Percentiles rank a stretch among this genome's conserved stretches.
These are phyloP conservation scores for Enteromius treurensis DNA, from an alignment of 2,797 vertebrate genomes.

Conservation along the genomic window DNA sequence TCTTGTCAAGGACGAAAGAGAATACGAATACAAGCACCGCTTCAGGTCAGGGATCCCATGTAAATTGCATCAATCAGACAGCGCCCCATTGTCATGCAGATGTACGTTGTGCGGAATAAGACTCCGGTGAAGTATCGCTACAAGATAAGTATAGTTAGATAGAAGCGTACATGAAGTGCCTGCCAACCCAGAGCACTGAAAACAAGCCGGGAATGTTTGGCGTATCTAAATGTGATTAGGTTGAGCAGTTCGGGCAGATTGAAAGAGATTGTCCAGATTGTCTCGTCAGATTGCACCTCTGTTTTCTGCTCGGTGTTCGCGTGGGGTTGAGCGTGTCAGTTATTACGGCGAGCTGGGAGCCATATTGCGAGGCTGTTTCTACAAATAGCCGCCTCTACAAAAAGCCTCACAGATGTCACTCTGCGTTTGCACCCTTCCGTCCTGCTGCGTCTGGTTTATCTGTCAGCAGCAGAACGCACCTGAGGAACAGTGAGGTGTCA, in stretches of 20 bases:
- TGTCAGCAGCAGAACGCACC: constrained; percentile 60
- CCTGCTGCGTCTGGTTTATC: constrained; percentile 50
- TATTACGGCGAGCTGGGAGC: constrained; percentile 28
- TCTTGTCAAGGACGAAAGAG: constrained; percentile 65
- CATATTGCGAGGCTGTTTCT: constrained; percentile 45
- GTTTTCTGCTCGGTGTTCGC: constrained; percentile 1
- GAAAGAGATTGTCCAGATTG: constrained; percentile 46
- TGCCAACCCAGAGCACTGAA: constrained; percentile 59
- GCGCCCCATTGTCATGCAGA: constrained; percentile 62
- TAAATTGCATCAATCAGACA: constrained; percentile 65
- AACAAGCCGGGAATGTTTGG: constrained; percentile 28
- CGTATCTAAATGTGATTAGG: constrained; percentile 4
- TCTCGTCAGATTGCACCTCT: constrained; percentile 44
- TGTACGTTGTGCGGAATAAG: constrained; percentile 47
- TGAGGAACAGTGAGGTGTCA: constrained; percentile 55
- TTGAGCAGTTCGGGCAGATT: constrained; percentile 29
- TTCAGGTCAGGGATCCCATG: constrained; percentile 49
- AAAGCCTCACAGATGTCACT: constrained; percentile 58
- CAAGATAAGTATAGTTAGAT: constrained; percentile 55
- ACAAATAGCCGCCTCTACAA: constrained; percentile 43
- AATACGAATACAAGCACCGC: constrained; percentile 43
- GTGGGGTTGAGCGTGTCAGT: constrained; percentile 38
- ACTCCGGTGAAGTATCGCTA: constrained; percentile 56
- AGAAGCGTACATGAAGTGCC: constrained; percentile 53
- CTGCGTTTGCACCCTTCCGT: constrained; percentile 54